Evolutionary conservation across 1,140 invertebrate genomes (phyloP).

Genomic region (Proales similis): DNA sequence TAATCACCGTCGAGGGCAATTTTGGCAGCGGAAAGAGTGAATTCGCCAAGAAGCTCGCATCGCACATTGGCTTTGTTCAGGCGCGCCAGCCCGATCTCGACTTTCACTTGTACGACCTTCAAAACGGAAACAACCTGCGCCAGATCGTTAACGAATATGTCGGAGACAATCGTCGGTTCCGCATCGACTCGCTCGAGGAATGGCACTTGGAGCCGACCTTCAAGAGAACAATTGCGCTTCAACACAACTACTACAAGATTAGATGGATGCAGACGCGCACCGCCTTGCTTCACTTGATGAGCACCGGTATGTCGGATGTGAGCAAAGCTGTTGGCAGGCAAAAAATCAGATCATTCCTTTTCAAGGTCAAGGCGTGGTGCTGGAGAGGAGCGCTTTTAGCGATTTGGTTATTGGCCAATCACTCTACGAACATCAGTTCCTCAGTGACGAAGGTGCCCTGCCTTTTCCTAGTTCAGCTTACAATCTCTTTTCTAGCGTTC

Average conservation of each 20-base stretch:
- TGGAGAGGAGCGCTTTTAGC: constrained; percentile 11
- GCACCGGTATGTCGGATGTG: no score
- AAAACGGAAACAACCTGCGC: constrained; percentile 11
- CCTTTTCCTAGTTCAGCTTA: neutral
- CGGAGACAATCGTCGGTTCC: constrained; percentile 7
- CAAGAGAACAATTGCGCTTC: constrained; percentile 32
- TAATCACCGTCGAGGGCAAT: constrained; percentile 35
- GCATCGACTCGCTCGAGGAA: constrained; percentile 26
- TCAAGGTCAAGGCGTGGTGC: constrained; percentile 32
- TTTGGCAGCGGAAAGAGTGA: constrained; percentile 31
- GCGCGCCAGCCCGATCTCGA: constrained; percentile 20
- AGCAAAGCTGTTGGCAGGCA: no score
- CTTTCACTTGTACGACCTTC: constrained; percentile 31
- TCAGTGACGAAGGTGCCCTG: constrained; percentile 19
- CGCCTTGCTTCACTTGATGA: constrained; percentile 33
- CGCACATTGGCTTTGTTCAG: constrained; percentile 32
- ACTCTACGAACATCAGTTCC: constrained; percentile 6
- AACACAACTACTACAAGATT: constrained; percentile 34
- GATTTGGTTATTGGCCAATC: constrained; percentile 32
- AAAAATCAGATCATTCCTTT: no score
- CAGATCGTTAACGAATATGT: constrained; percentile 31
- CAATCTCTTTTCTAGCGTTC: neutral
- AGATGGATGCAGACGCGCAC: constrained; percentile 38
- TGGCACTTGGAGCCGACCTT: constrained; percentile 32
- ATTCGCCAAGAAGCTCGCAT: constrained; percentile 33